Evolutionary conservation across 2,888 invertebrate species (phyloP), one percentile per base, ranked within the genome.

Genomic region (Serripes groenlandicus): DNA sequence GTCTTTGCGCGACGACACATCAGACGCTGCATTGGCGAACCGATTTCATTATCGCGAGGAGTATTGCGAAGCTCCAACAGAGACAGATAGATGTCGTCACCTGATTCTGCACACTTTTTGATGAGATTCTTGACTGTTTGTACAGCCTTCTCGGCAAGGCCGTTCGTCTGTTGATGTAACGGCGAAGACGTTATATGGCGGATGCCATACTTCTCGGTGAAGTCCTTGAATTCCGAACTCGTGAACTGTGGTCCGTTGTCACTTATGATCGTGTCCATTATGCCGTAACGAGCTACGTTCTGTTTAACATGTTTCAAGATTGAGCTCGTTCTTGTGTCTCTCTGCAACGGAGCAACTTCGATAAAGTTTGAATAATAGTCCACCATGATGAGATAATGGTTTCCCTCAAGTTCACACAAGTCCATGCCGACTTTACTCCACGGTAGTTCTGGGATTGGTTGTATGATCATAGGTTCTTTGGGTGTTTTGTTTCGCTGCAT

Each of bases 211-310:
- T 60, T 54, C 26, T 21, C 60, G 1, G 62, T 23, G 42, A 76
- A 77, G 4, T 68, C 34, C 32, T 68, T 75, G 52, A 87, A 89
- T 37, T 87, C 79, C 3, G 26, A 2, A 64, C 86, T 80, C 5
- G 75, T 34, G 54, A 75, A 89, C n/a, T 84, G 82, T 11, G 85
- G 78, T n/a, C 84, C 87, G 54, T 84, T 86, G 54, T 90, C 89
- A 35, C 74, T 81, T 1, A 80, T 56, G 1, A 86, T 42, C 15
- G 60, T 72, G 66, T 81, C 81, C 52, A 80, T 78, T 21, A 88
- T 85, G 28, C 88, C 88, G 70, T 82, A 83, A 11, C 85, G 23
- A 18, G 86, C 82, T 58, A 85, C 76, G 58, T 78, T 79, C 42
- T 66, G 34, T 70, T 87, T 79, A 35, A 80, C 42, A 34, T 74